phyloP scores from a whole-genome alignment of 1,140 invertebrate species.

The Trinorchestia longiramus region DNA sequence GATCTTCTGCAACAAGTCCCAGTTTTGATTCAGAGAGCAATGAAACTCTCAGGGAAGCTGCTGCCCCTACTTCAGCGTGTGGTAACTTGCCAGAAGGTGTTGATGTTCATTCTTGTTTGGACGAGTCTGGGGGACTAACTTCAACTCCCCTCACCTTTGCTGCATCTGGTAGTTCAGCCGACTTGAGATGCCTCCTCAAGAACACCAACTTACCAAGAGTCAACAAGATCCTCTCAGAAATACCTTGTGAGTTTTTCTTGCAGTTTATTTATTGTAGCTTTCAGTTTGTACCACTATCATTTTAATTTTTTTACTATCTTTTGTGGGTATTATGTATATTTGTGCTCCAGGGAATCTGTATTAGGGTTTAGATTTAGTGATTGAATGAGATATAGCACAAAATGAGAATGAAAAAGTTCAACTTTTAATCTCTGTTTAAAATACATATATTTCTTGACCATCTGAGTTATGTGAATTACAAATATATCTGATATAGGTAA shows the following conservation, averaged over 20 bases:
- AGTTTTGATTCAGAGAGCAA: neutral
- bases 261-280: neutral
- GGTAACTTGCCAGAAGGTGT: neutral
- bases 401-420: too few relatives aligned
- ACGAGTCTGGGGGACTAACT: neutral
- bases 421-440: too few relatives aligned
- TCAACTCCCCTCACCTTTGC: slow-evolving; percentile 21
- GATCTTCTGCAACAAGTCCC: neutral
- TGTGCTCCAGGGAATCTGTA: too few relatives aligned
- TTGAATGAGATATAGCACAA: too few relatives aligned
- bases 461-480: too few relatives aligned
- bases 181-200: neutral
- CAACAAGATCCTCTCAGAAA: neutral
- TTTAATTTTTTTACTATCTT: neutral
- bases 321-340: too few relatives aligned
- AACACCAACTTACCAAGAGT: neutral
- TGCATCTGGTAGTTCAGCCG: neutral
- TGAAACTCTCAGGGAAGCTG: neutral
- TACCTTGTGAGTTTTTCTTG: neutral
- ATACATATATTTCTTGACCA: too few relatives aligned
- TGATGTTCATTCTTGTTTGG: neutral
- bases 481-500: too few relatives aligned
- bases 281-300: neutral
- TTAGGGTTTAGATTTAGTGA: too few relatives aligned
- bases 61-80: neutral